Conservation (phyloP, 2,797 vertebrate species). For the Cossypha polioptera region DNA sequence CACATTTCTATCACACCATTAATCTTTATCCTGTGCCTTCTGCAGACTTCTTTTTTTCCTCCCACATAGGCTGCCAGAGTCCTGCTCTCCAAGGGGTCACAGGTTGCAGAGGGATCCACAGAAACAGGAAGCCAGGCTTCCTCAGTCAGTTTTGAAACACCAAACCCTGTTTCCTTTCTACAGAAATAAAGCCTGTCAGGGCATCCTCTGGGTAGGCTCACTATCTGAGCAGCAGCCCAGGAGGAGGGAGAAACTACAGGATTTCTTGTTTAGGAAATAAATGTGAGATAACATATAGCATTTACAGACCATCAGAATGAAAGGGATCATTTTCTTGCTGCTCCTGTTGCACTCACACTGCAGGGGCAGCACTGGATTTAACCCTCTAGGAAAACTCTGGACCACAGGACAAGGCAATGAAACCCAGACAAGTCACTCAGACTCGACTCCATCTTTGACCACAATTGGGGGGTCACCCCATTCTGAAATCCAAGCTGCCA, state of each 20-base stretch:
- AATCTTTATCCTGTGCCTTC: slow-evolving; percentile 43
- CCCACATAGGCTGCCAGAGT: slow-evolving; percentile 22
- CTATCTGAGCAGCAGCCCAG: not conserved
- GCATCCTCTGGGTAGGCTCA: slow-evolving; percentile 8
- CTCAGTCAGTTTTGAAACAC: slow-evolving; percentile 59
- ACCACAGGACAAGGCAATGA: not conserved
- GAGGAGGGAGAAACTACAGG: not conserved
- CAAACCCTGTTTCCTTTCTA: slow-evolving; percentile 75
- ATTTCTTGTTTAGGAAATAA: not conserved
- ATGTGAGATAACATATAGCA: not conserved
- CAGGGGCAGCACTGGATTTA: not conserved
- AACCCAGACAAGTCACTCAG: not conserved
- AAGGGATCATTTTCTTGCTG: slow-evolving; percentile 24
- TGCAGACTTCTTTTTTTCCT: slow-evolving; percentile 17
- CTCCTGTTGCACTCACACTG: slow-evolving; percentile 48
- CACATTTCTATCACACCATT: slow-evolving; percentile 53
- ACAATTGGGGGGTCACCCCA: rapidly evolving
- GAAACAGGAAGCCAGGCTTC: slow-evolving; percentile 80
- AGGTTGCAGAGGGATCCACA: slow-evolving; percentile 60
- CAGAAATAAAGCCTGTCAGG: slow-evolving; percentile 38
- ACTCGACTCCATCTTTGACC: not conserved
- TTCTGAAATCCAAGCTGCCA: not conserved
- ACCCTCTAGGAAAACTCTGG: not conserved
- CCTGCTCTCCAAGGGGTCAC: slow-evolving; percentile 52
- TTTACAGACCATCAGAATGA: slow-evolving; percentile 52